Evolutionary conservation across 1,140 invertebrate species (phyloP), one percentile per base, ranked within the genome.

Genomic region (Meteorus sp.): DNA sequence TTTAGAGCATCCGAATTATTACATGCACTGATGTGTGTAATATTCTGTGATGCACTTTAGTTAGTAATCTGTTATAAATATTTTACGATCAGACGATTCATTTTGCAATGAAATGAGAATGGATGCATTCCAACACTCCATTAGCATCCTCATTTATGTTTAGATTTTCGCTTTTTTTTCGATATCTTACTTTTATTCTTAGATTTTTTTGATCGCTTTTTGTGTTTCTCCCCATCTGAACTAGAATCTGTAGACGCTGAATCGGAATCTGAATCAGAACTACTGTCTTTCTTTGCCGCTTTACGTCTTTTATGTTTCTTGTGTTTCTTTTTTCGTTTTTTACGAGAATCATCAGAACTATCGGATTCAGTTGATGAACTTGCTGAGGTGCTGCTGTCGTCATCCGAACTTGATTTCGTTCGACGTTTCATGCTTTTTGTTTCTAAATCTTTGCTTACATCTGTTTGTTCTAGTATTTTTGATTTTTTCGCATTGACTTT

Each of bases 91-190:
- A n/a, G n/a, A n/a, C n/a, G n/a, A n/a, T n/a, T n/a, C n/a, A n/a
- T n/a, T n/a, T n/a, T n/a, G n/a, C n/a, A n/a, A n/a, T n/a, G n/a
- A n/a, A n/a, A n/a, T n/a, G n/a, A n/a, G 7, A 48, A n/a, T 27
- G 7, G 11, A 27, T 27, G 11, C 9, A 29, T 51, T 7, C 11
- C 27, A 22, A 51, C 13, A 6, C 15, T 11, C 22, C 11, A 23
- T n/a, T 75, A 78, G 35, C 58, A 70, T 45, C 70, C 73, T 79
- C 76, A 82, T 75, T 81, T 82, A 51, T 82, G 80, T 60, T 82
- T 83, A 1, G 77, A 77, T 65, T 83, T 84, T 65, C 82, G 83
- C 61, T 82, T 83, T 53, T 84, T 84, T 66, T 83, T 83, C 13
- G 79, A 71, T 37, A 76, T 74, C 62, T 83, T 84, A 25, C 73